Evolutionary conservation across 2,113 vertebrate genomes (phyloP), one percentile per base, ranked within the genome.

Genomic region (Pterocles burchelli): DNA sequence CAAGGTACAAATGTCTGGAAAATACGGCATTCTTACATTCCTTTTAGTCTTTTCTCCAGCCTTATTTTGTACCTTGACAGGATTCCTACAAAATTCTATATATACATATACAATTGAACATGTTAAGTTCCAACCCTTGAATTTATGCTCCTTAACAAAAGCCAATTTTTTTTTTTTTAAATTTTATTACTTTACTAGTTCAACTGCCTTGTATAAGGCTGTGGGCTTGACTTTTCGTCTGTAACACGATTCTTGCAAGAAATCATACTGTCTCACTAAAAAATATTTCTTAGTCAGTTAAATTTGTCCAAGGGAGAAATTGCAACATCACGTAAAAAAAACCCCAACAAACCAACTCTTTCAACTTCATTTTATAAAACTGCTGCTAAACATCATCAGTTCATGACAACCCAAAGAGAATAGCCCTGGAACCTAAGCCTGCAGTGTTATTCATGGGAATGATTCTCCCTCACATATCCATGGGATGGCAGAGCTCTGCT

Each of bases 351-450:
- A 19, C 26, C 34, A 36, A 26, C 1, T 8, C 76, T 43, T 36
- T 91, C 62, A 80, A 80, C n/a, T 92, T 80, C 3, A 28, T 89
- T 79, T 76, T 31, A 21, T 70, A 24, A 55, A 93, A 74, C 43
- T 89, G 31, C 61, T 89, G 80, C 43, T 81, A 72, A 89, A 52
- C 70, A 89, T 75, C 48, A 75, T 34, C 31, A 36, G 15, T 21
- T 77, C 43, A 13, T 71, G 89, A 54, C 15, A 89, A 63, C 43
- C 16, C 57, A 75, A 78, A 59, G 52, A 55, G 59, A 91, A 91
- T 1, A 51, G 22, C 9, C 31, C 59, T 77, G 84, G 87, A 84
- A 66, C 25, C 14, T 29, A 31, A 84, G 43, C 13, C 45, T 91
- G 75, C 13, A 67, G 45, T 0, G 1, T 46, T 75, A 59, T 72